Conservation (phyloP, 2,797 vertebrate species). For the Typhlichthys eigenmanni region DNA sequence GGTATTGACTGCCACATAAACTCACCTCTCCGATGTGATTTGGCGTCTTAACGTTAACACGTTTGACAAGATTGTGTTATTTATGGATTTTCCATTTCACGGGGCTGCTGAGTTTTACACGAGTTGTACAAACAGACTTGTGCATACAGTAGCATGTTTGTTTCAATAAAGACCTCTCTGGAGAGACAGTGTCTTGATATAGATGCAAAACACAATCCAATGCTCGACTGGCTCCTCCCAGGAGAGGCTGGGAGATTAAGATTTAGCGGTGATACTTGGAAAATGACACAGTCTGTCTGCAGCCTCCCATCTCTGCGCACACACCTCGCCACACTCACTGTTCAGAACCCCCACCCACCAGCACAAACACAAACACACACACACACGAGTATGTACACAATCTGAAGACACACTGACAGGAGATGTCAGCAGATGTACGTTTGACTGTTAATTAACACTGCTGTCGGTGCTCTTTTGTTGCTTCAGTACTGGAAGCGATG, state of each 20-base stretch:
- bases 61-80: constrained; percentile 11
- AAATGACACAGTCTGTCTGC: constrained; percentile 58
- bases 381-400: constrained; percentile 8
- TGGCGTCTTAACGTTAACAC: constrained; percentile 25
- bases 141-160: constrained; percentile 37
- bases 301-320: constrained; percentile 49
- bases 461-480: constrained; percentile 41
- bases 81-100: constrained; percentile 45
- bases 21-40: constrained; percentile 48
- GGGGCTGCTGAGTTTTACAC: constrained; percentile 36
- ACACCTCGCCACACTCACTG: constrained; percentile 47
- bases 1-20: constrained; percentile 10
- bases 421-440: constrained; percentile 21
- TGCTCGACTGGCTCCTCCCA: constrained; percentile 65
- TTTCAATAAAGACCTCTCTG: constrained; percentile 41
- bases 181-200: constrained; percentile 59
- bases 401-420: constrained; percentile 28
- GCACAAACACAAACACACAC: constrained; percentile 3
- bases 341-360: not conserved
- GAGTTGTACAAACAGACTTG: constrained; percentile 35
- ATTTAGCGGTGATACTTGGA: constrained; percentile 65
- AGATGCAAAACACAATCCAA: constrained; percentile 67
- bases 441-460: constrained; percentile 52
- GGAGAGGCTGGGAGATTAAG: constrained; percentile 64
- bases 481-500: constrained; percentile 5